Base-by-base conservation (phyloP, 2,797 vertebrate genomes). In the Cheirogaleus major region DNA sequence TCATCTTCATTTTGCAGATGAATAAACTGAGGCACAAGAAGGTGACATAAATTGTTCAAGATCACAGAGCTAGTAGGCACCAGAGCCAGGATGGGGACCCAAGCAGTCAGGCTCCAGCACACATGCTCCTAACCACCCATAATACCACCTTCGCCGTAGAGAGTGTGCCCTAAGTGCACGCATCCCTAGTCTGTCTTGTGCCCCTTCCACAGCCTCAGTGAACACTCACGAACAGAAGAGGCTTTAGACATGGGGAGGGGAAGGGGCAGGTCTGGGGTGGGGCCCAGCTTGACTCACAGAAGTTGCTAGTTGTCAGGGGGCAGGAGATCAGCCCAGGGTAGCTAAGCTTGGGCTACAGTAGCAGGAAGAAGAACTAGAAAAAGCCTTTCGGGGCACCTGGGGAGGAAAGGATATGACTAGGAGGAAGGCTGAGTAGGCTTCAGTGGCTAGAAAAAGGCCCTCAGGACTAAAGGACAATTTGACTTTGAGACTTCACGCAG, bases 101-200 rank as follows among this genome's bases (percentile, higher is more conserved):
- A n/a, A 30, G 61, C 18, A 7, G 32, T 35, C 17, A 0, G 65
- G 63, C 2, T 38, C 59, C 69, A 89, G 65, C 27, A 50, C 32
- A 15, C 50, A 30, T 14, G 14, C 9, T 82, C 20, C 41, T 10
- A 35, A 41, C 27, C 1, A 1, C 17, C 30, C 12, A 7, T 1
- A 38, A 52, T 4, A 13, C 18, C 18, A 3, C 48, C 65, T 70
- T 78, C 10, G 0, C 5, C 13, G 5, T 1, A 38, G 32, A 48
- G 4, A 27, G 2, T 4, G 22, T 2, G 4, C 22, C 32, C 41
- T 1, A 20, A 76, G 17, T 1, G 1, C 0, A 0, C 4, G 0
- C 0, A 0, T 27, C 61, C 59, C 52, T 5, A 10, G 32, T 8
- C 88, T 78, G 30, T 41, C 32, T 41, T 67, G 12, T 5, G 10